Evolutionary conservation across 1,140 invertebrate species (phyloP).

Genomic region (Saccostrea echinata): DNA sequence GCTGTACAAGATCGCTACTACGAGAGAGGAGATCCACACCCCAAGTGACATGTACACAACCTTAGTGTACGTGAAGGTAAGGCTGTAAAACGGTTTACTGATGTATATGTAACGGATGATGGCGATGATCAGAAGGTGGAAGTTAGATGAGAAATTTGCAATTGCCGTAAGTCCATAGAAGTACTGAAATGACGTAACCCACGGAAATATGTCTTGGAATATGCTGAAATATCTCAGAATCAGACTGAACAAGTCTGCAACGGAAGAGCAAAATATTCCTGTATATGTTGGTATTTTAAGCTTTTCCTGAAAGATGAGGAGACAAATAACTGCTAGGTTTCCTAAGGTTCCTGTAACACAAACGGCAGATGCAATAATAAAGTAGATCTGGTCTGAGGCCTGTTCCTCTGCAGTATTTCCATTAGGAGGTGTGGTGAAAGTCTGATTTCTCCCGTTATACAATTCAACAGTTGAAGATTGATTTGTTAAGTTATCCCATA

Average conservation of each 20-base stretch:
- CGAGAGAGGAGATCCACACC: background rate
- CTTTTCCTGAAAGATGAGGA: too few relatives aligned
- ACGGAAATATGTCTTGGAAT: too few relatives aligned
- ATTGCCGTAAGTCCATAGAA: background rate
- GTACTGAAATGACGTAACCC: too few relatives aligned
- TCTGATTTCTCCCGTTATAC: too few relatives aligned
- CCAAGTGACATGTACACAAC: background rate
- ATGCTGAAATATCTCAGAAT: background rate
- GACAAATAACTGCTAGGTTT: too few relatives aligned
- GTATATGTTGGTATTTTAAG: background rate
- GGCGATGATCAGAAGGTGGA: background rate
- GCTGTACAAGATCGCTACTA: background rate
- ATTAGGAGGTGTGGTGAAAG: too few relatives aligned
- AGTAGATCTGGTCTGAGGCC: too few relatives aligned
- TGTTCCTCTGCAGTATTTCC: too few relatives aligned
- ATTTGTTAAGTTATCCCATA: too few relatives aligned
- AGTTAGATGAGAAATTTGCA: background rate
- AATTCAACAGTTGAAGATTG: too few relatives aligned
- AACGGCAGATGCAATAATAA: too few relatives aligned
- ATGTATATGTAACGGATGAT: background rate
- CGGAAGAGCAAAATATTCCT: background rate
- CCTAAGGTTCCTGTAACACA: too few relatives aligned
- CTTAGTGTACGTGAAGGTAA: background rate
- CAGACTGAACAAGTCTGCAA: background rate
- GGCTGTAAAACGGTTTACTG: background rate